phyloP scores from a whole-genome alignment of 2,888 invertebrate species.

The Nemurella pictetii region DNA sequence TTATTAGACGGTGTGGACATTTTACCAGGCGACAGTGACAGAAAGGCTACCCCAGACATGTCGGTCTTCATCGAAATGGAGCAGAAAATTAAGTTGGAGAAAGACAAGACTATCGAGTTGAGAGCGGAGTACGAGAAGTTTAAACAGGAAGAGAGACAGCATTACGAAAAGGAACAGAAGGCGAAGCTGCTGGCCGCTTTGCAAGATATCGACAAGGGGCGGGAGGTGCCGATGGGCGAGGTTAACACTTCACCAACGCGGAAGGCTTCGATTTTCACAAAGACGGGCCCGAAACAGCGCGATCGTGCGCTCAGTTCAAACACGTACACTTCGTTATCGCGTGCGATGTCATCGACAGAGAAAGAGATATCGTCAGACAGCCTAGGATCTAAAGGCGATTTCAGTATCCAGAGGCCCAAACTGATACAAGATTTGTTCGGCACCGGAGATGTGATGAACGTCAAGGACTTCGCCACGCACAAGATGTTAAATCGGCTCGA shows the following conservation, averaged over 20 bases:
- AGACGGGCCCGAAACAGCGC: neutral
- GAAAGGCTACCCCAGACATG: neutral
- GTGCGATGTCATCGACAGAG: neutral
- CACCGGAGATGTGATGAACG: neutral
- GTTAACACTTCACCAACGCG: neutral
- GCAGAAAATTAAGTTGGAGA: neutral
- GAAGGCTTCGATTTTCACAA: slow-evolving; percentile 16
- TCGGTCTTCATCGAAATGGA: neutral
- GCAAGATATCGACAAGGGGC: slow-evolving; percentile 60
- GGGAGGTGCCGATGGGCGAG: neutral
- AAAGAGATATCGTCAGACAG: neutral
- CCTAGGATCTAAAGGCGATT: neutral
- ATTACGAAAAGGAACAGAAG: slow-evolving; percentile 52
- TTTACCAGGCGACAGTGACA: neutral
- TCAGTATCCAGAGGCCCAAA: neutral
- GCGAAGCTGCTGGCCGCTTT: slow-evolving; percentile 63
- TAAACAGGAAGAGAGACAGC: slow-evolving; percentile 9
- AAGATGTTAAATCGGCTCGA: neutral
- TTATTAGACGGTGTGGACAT: neutral
- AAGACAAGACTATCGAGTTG: neutral
- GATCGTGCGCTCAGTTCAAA: neutral
- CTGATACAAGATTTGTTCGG: slow-evolving; percentile 32
- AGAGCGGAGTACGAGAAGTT: neutral
- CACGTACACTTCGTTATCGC: neutral
- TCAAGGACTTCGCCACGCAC: neutral